Base-by-base conservation (phyloP, 2,113 vertebrate species). In the Apaloderma vittatum region DNA sequence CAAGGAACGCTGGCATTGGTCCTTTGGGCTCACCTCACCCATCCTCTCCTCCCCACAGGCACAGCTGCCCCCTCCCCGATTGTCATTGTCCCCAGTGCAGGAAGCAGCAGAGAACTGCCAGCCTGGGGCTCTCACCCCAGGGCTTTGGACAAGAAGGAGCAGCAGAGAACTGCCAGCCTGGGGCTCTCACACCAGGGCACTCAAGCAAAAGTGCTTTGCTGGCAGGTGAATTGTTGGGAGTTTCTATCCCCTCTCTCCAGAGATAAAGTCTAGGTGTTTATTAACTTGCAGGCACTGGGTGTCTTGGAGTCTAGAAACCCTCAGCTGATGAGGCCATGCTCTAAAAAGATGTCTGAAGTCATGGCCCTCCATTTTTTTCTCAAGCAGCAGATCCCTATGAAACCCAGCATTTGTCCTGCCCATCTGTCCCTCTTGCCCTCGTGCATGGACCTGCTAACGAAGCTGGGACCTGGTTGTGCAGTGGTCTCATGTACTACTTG, bases 141-240 rank as follows among this genome's bases (percentile, higher is more conserved):
- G 37, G 37, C 37, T 40, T 40, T 8, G 37, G 37, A 11, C 8
- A 40, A 40, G 37, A 40, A 40, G 37, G 40, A 40, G 40, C 40
- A 40, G 40, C 40, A 40, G 40, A 40, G 40, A 40, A 40, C 40
- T 40, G 40, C 40, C 40, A 40, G 11, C 40, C 40, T 40, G 40
- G 40, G 40, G 40, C 40, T 40, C 40, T 40, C n/a, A 40, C 40
- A 40, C 40, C 40, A 40, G 40, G 40, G 40, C 40, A 40, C 40
- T 84, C 91, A 90, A 79, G 89, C 36, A 91, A 95, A 91, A 62
- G 76, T 93, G 87, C 89, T 94, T 93, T 65, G 51, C 66, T 97
- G 82, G 87, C 68, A 88, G 90, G 94, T 90, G 82, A 73, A 88
- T 73, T 8, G 1, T 0, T 43, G 78, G 63, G 75, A 86, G 40